Percentiles rank a stretch among this genome's conserved stretches.
These are phyloP conservation scores for Danionella cerebrum DNA, from an alignment of 2,113 vertebrate genomes.

Conservation along the genomic window DNA sequence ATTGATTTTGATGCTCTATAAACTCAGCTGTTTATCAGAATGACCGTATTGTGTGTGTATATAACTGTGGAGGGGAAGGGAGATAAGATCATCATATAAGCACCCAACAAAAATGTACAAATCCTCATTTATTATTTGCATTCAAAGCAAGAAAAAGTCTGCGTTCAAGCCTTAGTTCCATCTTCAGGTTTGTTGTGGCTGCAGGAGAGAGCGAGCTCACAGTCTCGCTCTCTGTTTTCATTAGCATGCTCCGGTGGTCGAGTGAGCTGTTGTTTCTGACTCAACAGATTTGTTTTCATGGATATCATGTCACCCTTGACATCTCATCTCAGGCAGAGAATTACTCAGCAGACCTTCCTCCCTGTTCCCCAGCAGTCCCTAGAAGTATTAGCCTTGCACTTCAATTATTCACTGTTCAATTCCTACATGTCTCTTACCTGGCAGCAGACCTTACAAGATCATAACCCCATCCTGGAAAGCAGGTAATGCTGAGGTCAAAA, in stretches of 20 bases:
- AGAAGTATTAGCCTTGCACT: background rate
- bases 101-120: no score
- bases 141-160: no score
- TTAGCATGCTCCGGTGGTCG: slow-evolving; percentile 19
- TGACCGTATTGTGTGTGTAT: no score
- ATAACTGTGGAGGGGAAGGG: no score
- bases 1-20: no score
- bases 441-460: background rate
- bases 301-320: slow-evolving; percentile 21
- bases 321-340: slow-evolving; percentile 28
- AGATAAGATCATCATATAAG: no score
- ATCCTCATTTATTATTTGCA: no score
- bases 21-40: no score
- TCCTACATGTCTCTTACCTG: background rate
- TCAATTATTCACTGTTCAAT: slow-evolving; percentile 13
- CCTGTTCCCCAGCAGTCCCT: background rate
- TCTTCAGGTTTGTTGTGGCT: slow-evolving; percentile 4
- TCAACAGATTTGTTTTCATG: slow-evolving; percentile 28
- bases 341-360: slow-evolving; percentile 10
- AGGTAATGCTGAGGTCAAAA: slow-evolving; percentile 13
- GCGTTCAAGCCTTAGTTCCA: background rate
- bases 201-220: background rate
- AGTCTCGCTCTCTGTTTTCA: slow-evolving; percentile 25
- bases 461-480: background rate
- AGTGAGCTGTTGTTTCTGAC: slow-evolving; percentile 19